Evolutionary conservation across 2,888 invertebrate species (phyloP).

Genomic region (Heteromyza rotundicornis): DNA sequence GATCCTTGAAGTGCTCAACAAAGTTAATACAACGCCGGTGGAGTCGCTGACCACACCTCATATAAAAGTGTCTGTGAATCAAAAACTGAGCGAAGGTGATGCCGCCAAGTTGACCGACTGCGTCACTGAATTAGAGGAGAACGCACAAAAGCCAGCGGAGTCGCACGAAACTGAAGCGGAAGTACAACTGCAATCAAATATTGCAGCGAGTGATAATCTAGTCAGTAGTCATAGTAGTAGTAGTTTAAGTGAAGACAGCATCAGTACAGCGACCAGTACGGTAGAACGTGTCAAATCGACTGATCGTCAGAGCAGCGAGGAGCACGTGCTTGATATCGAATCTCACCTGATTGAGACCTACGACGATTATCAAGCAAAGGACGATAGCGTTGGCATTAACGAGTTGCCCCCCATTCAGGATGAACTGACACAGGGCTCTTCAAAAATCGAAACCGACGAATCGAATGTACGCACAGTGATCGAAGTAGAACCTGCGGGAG

Average conservation of each 20-base stretch:
- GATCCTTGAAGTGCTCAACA: conserved; percentile 59
- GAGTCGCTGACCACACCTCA: conserved; percentile 24
- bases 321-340: conserved; percentile 40
- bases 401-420: conserved; percentile 54
- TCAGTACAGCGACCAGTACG: conserved; percentile 7
- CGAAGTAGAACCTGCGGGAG: conserved; percentile 57
- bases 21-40: conserved; percentile 32
- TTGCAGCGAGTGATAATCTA: conserved; percentile 39
- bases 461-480: conserved; percentile 47
- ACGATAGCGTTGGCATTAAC: conserved; percentile 54
- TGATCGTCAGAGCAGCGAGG: conserved; percentile 13
- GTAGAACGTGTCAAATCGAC: too few relatives aligned
- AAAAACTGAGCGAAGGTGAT: conserved; percentile 9
- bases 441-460: conserved; percentile 49
- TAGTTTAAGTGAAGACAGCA: conserved; percentile 8
- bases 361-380: conserved; percentile 42
- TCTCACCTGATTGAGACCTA: conserved; percentile 61
- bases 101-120: conserved; percentile 21
- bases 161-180: conserved; percentile 15
- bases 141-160: conserved; percentile 1
- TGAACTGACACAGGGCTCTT: conserved; percentile 51
- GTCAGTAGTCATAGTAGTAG: conserved; percentile 41
- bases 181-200: conserved; percentile 12
- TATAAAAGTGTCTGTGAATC: conserved; percentile 23
- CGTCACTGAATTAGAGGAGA: background rate